Conservation (phyloP, 1,140 invertebrate species). For the Papilio machaon region DNA sequence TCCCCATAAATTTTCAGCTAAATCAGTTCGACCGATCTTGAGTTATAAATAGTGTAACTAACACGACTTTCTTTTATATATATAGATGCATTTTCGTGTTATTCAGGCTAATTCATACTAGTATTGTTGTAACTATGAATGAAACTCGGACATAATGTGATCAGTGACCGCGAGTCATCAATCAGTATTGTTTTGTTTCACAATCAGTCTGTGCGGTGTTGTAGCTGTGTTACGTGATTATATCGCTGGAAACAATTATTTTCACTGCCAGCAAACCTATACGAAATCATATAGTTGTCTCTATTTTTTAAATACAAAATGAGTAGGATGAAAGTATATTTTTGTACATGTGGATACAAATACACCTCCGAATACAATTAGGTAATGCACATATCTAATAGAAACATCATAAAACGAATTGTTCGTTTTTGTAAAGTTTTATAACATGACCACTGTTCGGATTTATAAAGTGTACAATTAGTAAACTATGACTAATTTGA, state of each 20-base stretch:
- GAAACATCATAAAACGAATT: neutral
- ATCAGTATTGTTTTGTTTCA: conserved; percentile 24
- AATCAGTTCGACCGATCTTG: too few relatives aligned
- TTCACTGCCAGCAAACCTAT: neutral
- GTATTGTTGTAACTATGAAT: conserved; percentile 17
- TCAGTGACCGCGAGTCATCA: neutral
- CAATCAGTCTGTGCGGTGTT: neutral
- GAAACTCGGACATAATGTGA: conserved; percentile 3
- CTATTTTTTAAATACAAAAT: neutral
- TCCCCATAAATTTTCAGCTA: too few relatives aligned
- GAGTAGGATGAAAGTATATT: neutral
- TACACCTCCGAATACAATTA: neutral
- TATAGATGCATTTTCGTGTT: too few relatives aligned
- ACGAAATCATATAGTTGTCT: neutral
- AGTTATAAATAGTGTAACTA: too few relatives aligned
- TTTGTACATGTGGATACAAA: neutral
- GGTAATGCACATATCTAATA: neutral
- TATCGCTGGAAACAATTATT: neutral
- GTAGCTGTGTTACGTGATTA: neutral
- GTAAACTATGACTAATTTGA: neutral
- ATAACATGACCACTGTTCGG: neutral
- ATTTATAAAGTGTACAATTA: neutral
- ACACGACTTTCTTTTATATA: too few relatives aligned
- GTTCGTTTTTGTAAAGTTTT: neutral
- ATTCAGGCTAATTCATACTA: neutral